Evolutionary conservation across 2,888 invertebrate species (phyloP), one percentile per base, ranked within the genome.

Genomic region (Cyaniris semiargus): DNA sequence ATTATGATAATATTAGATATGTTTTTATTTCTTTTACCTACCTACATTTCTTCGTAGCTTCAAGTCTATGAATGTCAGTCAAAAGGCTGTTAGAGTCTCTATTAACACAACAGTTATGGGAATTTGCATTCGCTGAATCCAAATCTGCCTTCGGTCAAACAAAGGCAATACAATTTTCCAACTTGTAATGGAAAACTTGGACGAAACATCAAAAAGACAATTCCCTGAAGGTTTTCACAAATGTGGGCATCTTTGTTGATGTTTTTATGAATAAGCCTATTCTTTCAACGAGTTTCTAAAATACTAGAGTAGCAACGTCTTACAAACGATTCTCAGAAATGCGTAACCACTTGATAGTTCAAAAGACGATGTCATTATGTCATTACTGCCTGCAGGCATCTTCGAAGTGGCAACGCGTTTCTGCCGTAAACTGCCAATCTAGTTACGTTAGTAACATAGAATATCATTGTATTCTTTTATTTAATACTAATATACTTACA

Each of bases 151-250:
- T 27, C 13, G 66, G 66, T 66, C 66, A 27, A 66, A 27, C 27
- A 27, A 66, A 23, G 15, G 66, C 66, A 31, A 66, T 31, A 66
- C 66, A 66, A 66, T 66, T 31, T 23, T 66, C 66, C 18, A 66
- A 66, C 1, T 66, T 66, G 27, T 66, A 31, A 31, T 66, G 66
- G 66, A 66, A 31, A 66, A 66, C 60, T 60, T 60, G 60, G 23
- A 21, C 60, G 60, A 4, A 60, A 60, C 60, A 60, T 60, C 60
- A 66, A 66, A 66, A 66, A 5, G 27, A 18, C 13, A 66, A 31
- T 13, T 66, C 27, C 66, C 66, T 21, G 1, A 66, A 15, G 27
- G 66, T 27, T 66, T 66, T 23, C 13, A 4, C 60, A 66, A 66
- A 27, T 27, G 66, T 66, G 27, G 66, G 6, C 66, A 27, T 66